These are phyloP conservation scores for Pogonognathellus flavescens DNA, from an alignment of 1,140 invertebrate genomes.

Conservation along the genomic window DNA sequence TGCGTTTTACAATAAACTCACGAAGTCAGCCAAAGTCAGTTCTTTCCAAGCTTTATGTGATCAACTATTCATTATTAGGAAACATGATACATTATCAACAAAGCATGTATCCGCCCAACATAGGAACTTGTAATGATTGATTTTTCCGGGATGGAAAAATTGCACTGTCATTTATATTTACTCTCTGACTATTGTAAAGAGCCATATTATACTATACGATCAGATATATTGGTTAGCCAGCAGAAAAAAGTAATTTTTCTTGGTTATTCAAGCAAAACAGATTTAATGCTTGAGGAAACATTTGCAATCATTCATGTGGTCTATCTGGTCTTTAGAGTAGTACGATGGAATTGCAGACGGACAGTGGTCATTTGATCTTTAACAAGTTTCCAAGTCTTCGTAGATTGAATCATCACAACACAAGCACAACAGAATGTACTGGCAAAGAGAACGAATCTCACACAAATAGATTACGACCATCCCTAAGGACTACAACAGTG, in stretches of 20 bases:
- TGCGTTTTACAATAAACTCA: too few relatives aligned
- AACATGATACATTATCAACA: too few relatives aligned
- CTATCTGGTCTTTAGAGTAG: background rate
- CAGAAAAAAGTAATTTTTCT: background rate
- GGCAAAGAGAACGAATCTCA: background rate
- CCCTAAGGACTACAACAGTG: background rate
- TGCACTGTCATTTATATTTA: too few relatives aligned
- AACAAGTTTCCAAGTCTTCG: background rate
- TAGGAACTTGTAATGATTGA: too few relatives aligned
- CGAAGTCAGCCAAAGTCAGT: too few relatives aligned
- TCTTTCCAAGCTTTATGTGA: too few relatives aligned
- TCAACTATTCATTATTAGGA: too few relatives aligned
- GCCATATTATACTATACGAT: background rate
- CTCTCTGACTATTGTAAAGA: too few relatives aligned
- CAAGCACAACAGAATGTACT: background rate
- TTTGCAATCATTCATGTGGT: too few relatives aligned
- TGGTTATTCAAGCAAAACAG: background rate
- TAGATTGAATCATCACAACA: background rate
- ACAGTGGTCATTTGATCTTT: background rate
- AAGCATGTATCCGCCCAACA: too few relatives aligned
- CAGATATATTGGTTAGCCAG: too few relatives aligned
- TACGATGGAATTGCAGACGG: background rate
- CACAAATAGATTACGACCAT: conserved; percentile 40
- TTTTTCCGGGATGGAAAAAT: too few relatives aligned
- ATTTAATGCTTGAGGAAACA: background rate